Percentiles rank a stretch among this genome's conserved stretches.
Evolutionary conservation across 2,888 invertebrate genomes (phyloP).

Genomic region (Sesia apiformis): DNA sequence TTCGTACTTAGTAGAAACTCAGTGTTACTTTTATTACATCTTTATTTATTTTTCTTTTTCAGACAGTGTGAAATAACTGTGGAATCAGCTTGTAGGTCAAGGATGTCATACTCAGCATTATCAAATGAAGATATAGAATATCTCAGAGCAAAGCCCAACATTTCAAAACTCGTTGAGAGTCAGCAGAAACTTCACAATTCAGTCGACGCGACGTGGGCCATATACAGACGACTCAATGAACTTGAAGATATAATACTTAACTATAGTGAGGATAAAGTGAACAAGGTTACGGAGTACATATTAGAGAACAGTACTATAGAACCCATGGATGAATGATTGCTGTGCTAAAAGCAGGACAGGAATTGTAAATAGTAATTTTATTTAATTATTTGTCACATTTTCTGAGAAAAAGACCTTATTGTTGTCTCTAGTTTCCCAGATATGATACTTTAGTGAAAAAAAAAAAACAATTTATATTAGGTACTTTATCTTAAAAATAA

Average conservation of each 20-base stretch:
- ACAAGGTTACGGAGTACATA: constrained; percentile 46
- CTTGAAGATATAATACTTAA: constrained; percentile 43
- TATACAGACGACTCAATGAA: constrained; percentile 33
- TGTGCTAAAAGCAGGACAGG: no score
- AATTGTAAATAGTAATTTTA: no score
- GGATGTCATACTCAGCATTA: constrained; percentile 45
- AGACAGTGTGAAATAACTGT: constrained; percentile 50
- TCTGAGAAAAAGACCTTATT: no score
- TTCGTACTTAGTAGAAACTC: no score
- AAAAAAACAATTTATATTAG: no score
- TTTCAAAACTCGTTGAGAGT: constrained; percentile 44
- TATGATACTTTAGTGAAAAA: no score
- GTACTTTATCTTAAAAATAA: no score
- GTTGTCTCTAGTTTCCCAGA: no score
- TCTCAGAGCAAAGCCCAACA: constrained; percentile 49
- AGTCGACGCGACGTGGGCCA: constrained; percentile 32
- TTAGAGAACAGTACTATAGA: constrained; percentile 52
- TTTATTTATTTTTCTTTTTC: constrained; percentile 14
- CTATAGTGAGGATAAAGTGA: constrained; percentile 37
- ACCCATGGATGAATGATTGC: constrained; percentile 9
- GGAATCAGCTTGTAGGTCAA: constrained; percentile 37
- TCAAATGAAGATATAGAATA: constrained; percentile 61
- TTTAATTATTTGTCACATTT: no score
- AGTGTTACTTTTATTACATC: not conserved
- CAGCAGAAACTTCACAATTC: constrained; percentile 47